These are phyloP conservation scores for Albula glossodonta DNA, from an alignment of 2,113 vertebrate species.

Conservation along the genomic window DNA sequence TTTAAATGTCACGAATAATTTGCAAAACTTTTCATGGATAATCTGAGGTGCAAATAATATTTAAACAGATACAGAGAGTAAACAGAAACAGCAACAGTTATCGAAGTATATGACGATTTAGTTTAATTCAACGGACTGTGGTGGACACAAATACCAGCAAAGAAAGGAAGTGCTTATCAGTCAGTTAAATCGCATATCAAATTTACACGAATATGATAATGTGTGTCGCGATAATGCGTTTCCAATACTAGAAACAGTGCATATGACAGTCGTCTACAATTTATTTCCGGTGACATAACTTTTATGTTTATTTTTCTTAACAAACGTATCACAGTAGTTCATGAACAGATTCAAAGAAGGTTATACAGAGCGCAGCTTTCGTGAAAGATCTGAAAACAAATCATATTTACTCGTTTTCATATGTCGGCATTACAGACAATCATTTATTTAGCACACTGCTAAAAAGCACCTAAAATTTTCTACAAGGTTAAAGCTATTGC, in stretches of 20 bases:
- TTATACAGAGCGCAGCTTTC: constrained; percentile 4
- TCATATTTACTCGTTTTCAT: neutral
- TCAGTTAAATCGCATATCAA: neutral
- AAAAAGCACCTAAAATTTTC: neutral
- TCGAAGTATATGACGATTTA: neutral
- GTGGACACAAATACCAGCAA: neutral
- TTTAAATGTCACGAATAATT: too few species aligned
- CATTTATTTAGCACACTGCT: neutral
- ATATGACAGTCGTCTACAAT: neutral
- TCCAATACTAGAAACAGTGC: neutral
- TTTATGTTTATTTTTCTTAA: neutral
- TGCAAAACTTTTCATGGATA: neutral
- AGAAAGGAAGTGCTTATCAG: neutral
- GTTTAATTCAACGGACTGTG: neutral
- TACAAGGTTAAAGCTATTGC: neutral
- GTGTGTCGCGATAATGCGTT: neutral
- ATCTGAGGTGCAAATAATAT: neutral
- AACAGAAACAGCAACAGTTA: too few species aligned
- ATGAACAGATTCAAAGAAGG: neutral
- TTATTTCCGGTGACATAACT: neutral
- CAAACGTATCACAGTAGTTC: neutral
- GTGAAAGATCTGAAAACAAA: neutral
- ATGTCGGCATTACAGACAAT: neutral
- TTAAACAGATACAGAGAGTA: neutral
- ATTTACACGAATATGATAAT: neutral